Evolutionary conservation across 2,113 vertebrate genomes (phyloP).

Genomic region (Mus spicilegus): DNA sequence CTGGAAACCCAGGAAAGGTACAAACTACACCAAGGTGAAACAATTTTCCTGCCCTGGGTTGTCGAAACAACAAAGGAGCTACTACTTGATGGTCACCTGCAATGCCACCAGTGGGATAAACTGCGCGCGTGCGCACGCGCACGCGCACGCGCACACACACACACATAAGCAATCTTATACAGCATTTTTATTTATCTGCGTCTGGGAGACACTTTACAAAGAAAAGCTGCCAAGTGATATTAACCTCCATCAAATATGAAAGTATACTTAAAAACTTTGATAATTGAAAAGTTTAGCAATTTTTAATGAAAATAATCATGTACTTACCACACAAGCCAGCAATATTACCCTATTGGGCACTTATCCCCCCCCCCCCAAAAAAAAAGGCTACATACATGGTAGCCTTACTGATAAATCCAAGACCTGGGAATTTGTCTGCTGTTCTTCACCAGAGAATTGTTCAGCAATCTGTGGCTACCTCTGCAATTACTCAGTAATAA

Average conservation of each 20-base stretch:
- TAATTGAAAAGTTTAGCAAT: neutral
- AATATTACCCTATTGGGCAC: neutral
- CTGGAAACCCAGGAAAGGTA: neutral
- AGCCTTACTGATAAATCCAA: neutral
- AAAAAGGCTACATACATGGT: neutral
- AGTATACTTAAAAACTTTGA: neutral
- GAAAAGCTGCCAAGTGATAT: neutral
- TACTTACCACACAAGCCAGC: neutral
- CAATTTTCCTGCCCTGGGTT: neutral
- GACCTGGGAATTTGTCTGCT: neutral
- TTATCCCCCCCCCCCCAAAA: neutral
- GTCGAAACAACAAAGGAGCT: conserved; percentile 3
- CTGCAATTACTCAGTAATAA: neutral
- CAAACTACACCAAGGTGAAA: neutral
- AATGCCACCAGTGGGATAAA: neutral
- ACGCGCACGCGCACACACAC: neutral
- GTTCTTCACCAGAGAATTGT: neutral
- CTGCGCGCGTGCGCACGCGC: neutral
- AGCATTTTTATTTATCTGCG: neutral
- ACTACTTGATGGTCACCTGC: neutral
- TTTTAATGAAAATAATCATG: conserved; percentile 2
- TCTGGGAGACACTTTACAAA: conserved; percentile 8
- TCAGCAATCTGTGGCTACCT: neutral
- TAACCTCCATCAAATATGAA: neutral
- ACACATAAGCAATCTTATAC: neutral